These are phyloP conservation scores for Popillia japonica DNA, from an alignment of 1,140 invertebrate genomes.

Conservation along the genomic window DNA sequence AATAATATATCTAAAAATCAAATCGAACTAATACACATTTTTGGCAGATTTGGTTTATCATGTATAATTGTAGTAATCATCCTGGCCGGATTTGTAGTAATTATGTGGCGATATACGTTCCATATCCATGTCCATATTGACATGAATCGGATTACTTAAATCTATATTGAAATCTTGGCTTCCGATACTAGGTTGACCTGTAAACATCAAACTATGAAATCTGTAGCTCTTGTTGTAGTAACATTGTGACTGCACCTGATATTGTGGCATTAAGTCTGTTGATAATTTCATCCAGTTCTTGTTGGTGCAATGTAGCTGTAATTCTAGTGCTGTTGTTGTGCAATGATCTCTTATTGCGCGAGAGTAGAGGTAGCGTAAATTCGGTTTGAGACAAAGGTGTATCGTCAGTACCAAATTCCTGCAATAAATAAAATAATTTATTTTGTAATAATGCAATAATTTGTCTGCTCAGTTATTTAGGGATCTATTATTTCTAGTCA, in stretches of 20 bases:
- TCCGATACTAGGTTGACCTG: neutral
- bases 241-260: slow-evolving; percentile 57
- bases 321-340: slow-evolving; percentile 60
- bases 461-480: neutral
- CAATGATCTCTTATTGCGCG: slow-evolving; percentile 62
- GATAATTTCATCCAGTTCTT: slow-evolving; percentile 65
- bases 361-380: slow-evolving; percentile 66
- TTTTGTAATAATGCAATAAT: neutral
- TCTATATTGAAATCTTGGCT: slow-evolving; percentile 62
- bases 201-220: neutral
- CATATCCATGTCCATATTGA: slow-evolving; percentile 62
- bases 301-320: slow-evolving; percentile 62
- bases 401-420: slow-evolving; percentile 71
- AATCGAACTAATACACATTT: neutral
- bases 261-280: slow-evolving; percentile 65
- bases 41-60: slow-evolving; percentile 28
- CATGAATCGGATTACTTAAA: slow-evolving; percentile 67
- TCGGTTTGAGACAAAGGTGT: slow-evolving; percentile 68
- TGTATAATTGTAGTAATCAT: slow-evolving; percentile 37
- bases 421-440: slow-evolving; percentile 37
- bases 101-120: slow-evolving; percentile 20
- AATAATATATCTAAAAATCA: neutral
- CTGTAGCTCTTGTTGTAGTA: neutral
- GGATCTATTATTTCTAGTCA: neutral
- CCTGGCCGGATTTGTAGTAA: slow-evolving; percentile 28